Evolutionary conservation across 2,797 vertebrate genomes (phyloP).

Genomic region (Momotus momota): DNA sequence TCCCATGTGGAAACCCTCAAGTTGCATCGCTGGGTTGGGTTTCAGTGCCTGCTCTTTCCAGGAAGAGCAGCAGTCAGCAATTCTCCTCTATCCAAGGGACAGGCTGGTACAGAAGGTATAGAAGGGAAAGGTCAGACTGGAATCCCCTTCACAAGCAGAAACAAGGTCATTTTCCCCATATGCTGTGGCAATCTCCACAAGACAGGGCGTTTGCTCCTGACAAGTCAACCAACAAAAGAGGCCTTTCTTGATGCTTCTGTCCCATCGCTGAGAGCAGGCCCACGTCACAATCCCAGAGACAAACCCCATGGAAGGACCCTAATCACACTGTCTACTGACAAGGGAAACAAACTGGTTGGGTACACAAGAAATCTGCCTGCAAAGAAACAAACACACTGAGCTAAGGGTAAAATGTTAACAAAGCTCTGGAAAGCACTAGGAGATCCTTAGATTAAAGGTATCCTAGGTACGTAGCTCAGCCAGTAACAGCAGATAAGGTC

Average conservation of each 20-base stretch:
- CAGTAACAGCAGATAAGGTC: not conserved
- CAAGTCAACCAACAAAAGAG: not conserved
- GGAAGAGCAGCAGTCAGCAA: not conserved
- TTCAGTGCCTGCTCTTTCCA: not conserved
- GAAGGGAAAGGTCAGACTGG: not conserved
- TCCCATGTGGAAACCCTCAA: not conserved
- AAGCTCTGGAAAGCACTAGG: not conserved
- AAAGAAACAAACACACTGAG: not conserved
- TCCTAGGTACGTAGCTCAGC: not conserved
- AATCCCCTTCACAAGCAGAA: not conserved
- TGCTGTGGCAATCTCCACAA: fast-evolving
- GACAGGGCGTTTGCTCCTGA: not conserved
- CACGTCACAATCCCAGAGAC: not conserved
- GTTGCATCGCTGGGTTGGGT: not conserved
- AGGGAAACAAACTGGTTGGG: not conserved
- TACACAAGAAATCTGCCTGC: not conserved
- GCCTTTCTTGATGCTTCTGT: not conserved
- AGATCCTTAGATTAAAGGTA: slow-evolving; percentile 10
- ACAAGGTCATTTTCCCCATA: not conserved
- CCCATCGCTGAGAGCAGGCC: not conserved
- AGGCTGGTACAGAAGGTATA: too few species aligned
- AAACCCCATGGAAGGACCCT: not conserved
- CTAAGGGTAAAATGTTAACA: slow-evolving; percentile 1
- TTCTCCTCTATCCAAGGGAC: not conserved
- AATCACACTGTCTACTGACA: not conserved